phyloP scores from a whole-genome alignment of 2,113 vertebrate species.

The Leuciscus idus region DNA sequence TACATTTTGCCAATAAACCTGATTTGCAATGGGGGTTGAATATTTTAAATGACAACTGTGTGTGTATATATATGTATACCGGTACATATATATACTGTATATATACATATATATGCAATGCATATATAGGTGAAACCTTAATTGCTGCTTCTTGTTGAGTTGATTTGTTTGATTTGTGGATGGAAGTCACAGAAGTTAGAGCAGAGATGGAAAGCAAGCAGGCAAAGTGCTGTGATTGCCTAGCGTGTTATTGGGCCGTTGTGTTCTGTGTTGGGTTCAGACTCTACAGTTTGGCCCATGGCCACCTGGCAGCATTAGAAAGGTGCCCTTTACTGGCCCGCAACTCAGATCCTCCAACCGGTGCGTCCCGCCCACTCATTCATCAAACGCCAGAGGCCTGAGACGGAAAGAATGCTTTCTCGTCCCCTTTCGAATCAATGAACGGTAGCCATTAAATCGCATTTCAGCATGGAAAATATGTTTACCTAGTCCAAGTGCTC shows the following conservation, averaged over 20 bases:
- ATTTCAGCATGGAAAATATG: conserved; percentile 66
- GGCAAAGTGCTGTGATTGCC: neutral
- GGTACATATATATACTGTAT: too few relatives aligned
- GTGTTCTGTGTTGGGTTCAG: conserved; percentile 78
- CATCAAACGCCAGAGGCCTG: conserved; percentile 73
- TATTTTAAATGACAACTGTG: too few relatives aligned
- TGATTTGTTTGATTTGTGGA: conserved; percentile 38
- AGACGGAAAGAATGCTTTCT: conserved; percentile 74
- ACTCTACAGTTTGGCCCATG: conserved; percentile 75
- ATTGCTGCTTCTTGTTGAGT: neutral
- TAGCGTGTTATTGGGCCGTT: conserved; percentile 67
- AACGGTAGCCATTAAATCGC: conserved; percentile 71
- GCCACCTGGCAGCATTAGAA: conserved; percentile 83
- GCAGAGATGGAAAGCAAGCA: neutral
- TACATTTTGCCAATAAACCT: too few relatives aligned
- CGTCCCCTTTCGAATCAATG: conserved; percentile 55
- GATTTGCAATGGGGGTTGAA: too few relatives aligned
- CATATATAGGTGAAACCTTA: too few relatives aligned
- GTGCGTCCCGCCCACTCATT: conserved; percentile 78
- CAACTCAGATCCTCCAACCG: conserved; percentile 74
- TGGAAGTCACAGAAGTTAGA: conserved; percentile 1
- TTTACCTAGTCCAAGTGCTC: conserved; percentile 57
- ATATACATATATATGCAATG: too few relatives aligned
- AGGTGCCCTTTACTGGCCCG: conserved; percentile 80
- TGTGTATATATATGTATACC: too few relatives aligned